phyloP scores from a whole-genome alignment of 2,797 vertebrate genomes.

The Helostoma temminkii region DNA sequence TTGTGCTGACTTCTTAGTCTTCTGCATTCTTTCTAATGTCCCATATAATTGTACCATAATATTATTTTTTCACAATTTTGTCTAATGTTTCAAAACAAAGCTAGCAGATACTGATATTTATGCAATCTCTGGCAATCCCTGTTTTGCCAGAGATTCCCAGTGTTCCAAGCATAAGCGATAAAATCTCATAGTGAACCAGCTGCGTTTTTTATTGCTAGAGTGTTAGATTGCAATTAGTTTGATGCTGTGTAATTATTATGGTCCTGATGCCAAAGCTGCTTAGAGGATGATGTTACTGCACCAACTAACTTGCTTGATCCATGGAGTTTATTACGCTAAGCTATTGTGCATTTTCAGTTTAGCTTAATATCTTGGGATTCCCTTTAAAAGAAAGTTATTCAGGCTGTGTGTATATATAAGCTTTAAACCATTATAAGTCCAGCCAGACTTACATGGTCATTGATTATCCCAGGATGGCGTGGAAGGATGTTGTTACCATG shows the following conservation, averaged over 20 bases:
- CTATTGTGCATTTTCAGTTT: background rate
- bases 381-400: background rate
- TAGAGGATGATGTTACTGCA: constrained; percentile 1
- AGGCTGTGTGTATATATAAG: background rate
- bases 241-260: constrained; percentile 57
- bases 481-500: constrained; percentile 91
- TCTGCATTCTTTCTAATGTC: constrained; percentile 1
- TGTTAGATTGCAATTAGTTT: constrained; percentile 50
- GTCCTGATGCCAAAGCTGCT: constrained; percentile 23
- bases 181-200: constrained; percentile 12
- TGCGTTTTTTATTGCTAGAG: constrained; percentile 27
- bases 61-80: background rate
- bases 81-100: background rate
- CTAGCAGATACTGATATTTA: constrained; percentile 10
- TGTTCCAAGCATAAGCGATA: constrained; percentile 1
- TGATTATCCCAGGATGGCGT: constrained; percentile 85
- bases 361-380: background rate
- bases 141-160: background rate
- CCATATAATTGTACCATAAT: background rate
- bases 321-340: background rate
- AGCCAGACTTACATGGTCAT: constrained; percentile 1
- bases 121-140: constrained; percentile 3
- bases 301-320: constrained; percentile 4
- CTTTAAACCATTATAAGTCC: constrained; percentile 9
- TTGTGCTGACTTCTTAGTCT: background rate